Base-by-base conservation (phyloP, 1,140 invertebrate genomes). In the Drosophila arawakana region DNA sequence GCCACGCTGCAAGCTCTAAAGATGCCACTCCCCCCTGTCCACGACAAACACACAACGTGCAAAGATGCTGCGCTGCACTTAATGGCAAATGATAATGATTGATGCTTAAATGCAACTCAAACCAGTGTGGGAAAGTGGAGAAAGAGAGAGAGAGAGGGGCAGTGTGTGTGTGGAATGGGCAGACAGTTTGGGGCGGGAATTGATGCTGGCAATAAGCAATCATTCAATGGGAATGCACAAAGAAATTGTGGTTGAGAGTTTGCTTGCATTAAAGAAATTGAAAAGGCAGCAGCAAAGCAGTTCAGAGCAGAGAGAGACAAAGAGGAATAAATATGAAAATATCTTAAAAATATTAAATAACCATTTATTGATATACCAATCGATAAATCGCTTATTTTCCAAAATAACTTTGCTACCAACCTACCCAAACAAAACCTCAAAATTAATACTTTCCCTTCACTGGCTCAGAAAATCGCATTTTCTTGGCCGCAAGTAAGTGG, bases 21-120 rank as follows among this genome's bases (percentile, higher is more conserved):
- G 80, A 60, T 68, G 67, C 67, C 57, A 41, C 25, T 30, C 21
- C 41, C 67, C 57, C 44, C 21, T 21, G 18, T 1, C 0, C 18
- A 0, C 18, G 15, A 15, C 15, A 15, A 15, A 15, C 15, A 15
- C 15, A 15, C 15, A 15, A 43, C n/a, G 41, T 7, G 41, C 50
- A 54, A 75, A 63, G 52, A 65, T 62, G 61, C 49, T 54, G 73
- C 47, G 77, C 67, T 80, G 83, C 83, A 81, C 74, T 88, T 89
- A 88, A 88, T 88, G 83, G 84, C 84, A 81, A 88, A 88, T 88
- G 80, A 88, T 88, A 84, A 80, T 84, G 84, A 88, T 89, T 88
- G 83, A 88, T 84, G 82, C 78, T 73, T 57, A 69, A 74, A 67
- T 79, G 76, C 76, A 82, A 62, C 39, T 21, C 47, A 76, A 80